Base-by-base conservation (phyloP, 2,113 vertebrate genomes). In the Prolemur simus region DNA sequence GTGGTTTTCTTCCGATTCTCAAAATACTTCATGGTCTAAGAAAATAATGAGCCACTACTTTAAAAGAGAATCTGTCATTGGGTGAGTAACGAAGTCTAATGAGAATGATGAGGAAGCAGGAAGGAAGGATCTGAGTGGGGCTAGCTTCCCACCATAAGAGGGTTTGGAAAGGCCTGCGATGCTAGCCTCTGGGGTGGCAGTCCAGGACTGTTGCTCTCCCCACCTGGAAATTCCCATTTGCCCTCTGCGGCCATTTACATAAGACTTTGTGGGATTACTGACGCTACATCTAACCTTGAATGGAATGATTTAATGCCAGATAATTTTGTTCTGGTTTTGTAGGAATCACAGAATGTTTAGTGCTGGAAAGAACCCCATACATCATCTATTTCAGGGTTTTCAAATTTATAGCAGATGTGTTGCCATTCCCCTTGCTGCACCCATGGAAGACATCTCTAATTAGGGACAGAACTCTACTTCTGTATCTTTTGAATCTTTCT, bases 271-370 rank as follows among this genome's bases (percentile, higher is more conserved):
- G 76, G 82, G 63, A 69, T 91, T 68, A 52, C 58, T 92, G 45
- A 82, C 85, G 54, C 21, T n/a, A 82, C 81, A 21, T 69, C 32
- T 63, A 68, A 23, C 10, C n/a, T 84, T 60, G 49, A 87, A 77
- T 66, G 94, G 66, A 58, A 49, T 89, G 82, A 96, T 45, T 97
- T 60, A 63, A 4, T 49, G 76, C 83, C 89, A 92, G 87, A 58
- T 39, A 52, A 94, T 95, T 93, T 91, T 0, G 1, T 76, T 94
- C 71, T 94, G 96, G 56, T 87, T 97, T 96, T 97, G 73, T 42
- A 87, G 74, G 64, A 93, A 86, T 87, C 56, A 68, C 17, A 91
- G 74, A 83, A 64, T 47, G 27, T 76, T 56, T 52, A 69, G 11
- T 20, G 27, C 52, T 89, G 89, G 89, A 91, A 93, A 95, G 73